Base-by-base conservation (phyloP, 2,113 vertebrate species). In the Girardinichthys multiradiatus region DNA sequence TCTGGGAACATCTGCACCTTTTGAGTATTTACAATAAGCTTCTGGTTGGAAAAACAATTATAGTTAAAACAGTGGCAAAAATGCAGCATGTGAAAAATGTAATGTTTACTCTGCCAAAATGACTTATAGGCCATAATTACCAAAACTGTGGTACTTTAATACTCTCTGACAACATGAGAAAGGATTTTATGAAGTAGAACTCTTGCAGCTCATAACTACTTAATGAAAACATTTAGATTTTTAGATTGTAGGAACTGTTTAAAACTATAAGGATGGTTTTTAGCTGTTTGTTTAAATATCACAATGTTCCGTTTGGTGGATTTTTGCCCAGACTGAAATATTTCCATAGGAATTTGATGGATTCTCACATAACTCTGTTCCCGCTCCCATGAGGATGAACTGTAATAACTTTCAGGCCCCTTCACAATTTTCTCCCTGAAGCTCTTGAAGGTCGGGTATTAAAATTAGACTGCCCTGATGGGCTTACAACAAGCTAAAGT, bases 1-100 rank as follows among this genome's bases (percentile, higher is more conserved):
- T 87, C 73, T 84, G 83, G 79, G 79, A 85, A 84, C 61, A 72
- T 68, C 59, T 62, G 71, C 78, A 80, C 81, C 80, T 87, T 80
- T 84, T 80, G 58, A 57, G 30, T 65, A 63, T 86, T 78, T 69
- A 17, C 31, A 78, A 59, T 14, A 42, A 63, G 33, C 57, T 19
- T 76, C 60, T 82, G 73, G 73, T 84, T 76, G 83, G 85, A 86
- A 89, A 90, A 82, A 81, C 69, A 80, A 51, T 84, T 72, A 72
- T 6, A 29, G 27, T 61, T 15, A 83, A 74, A 68, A 59, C 70
- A n/a, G 64, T 17, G 31, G 84, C 66, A 64, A 57, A 72, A 17
- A 72, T 71, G 59, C 76, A 80, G 59, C 62, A 68, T 14, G 33
- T 68, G 68, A 83, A 67, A 76, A 84, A 59, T 64, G 66, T 5